Percentiles rank a stretch among this genome's conserved stretches.
These are phyloP conservation scores for Octodon degus DNA, from an alignment of 2,113 vertebrate species.

Conservation along the genomic window DNA sequence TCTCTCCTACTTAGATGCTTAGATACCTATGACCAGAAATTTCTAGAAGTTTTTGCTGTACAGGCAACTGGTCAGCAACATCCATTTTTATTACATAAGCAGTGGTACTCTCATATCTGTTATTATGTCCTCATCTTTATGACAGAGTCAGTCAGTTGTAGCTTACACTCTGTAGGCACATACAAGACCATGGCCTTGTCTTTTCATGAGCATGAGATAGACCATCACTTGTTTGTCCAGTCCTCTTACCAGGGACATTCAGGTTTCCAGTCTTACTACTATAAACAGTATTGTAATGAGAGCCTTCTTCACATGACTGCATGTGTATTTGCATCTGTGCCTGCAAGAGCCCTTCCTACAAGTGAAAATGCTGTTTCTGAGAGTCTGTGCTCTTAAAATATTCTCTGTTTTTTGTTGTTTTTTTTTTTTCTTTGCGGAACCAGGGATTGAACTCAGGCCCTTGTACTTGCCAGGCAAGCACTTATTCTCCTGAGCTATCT, in stretches of 20 bases:
- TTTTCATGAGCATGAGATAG: background rate
- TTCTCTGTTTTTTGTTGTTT: background rate
- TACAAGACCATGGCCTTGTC: background rate
- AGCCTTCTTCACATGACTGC: rapidly evolving
- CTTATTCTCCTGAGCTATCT: too few species aligned
- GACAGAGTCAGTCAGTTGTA: background rate
- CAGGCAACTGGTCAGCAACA: background rate
- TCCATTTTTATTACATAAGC: background rate
- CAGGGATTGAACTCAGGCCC: too few species aligned
- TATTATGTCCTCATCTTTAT: background rate
- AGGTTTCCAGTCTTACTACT: background rate
- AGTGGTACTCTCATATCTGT: background rate
- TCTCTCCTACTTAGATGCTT: background rate
- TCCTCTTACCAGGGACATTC: background rate
- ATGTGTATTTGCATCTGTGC: rapidly evolving
- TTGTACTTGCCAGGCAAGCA: too few species aligned
- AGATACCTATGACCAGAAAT: background rate
- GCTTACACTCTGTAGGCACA: background rate
- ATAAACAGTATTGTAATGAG: background rate
- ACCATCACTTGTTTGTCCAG: background rate
- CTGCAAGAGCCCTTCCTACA: background rate
- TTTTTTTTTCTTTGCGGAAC: too few species aligned
- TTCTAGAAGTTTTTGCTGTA: background rate
- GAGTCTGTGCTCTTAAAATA: background rate
- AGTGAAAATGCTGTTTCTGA: background rate